phyloP scores from a whole-genome alignment of 2,888 invertebrate genomes.

The Pseudococcus viburni region DNA sequence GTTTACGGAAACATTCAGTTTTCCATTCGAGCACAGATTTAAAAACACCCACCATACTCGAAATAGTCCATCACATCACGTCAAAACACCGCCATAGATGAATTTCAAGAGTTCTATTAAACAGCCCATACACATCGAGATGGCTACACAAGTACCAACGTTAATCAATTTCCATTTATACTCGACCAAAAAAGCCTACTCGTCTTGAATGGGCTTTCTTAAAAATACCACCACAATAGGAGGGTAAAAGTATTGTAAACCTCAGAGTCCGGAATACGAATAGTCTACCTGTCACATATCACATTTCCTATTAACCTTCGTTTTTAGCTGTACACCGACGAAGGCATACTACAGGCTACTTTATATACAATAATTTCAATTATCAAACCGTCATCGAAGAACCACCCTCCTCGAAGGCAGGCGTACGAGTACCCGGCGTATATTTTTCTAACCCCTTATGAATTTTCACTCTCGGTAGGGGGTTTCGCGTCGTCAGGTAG shows the following conservation, averaged over 20 bases:
- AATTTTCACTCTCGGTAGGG: slow-evolving; percentile 35
- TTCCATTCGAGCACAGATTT: too few relatives aligned
- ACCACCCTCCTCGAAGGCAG: background rate
- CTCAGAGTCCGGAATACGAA: background rate
- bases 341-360: background rate
- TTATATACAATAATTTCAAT: slow-evolving; percentile 17
- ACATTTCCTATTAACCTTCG: slow-evolving; percentile 54
- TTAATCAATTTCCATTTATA: slow-evolving; percentile 5
- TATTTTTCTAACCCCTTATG: slow-evolving; percentile 36
- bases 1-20: too few relatives aligned
- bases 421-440: background rate
- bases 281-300: slow-evolving; percentile 43
- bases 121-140: too few relatives aligned
- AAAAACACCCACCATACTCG: too few relatives aligned
- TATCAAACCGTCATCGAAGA: background rate
- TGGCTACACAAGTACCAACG: background rate
- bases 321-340: background rate
- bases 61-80: too few relatives aligned
- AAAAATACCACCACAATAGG: background rate
- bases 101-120: too few relatives aligned
- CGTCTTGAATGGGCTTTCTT: slow-evolving; percentile 1
- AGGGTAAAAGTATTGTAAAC: background rate
- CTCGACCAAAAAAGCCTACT: background rate
- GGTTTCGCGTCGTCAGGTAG: slow-evolving; percentile 55
- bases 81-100: too few relatives aligned